Evolutionary conservation across 2,797 vertebrate species (phyloP).

Genomic region (Luscinia megarhynchos): DNA sequence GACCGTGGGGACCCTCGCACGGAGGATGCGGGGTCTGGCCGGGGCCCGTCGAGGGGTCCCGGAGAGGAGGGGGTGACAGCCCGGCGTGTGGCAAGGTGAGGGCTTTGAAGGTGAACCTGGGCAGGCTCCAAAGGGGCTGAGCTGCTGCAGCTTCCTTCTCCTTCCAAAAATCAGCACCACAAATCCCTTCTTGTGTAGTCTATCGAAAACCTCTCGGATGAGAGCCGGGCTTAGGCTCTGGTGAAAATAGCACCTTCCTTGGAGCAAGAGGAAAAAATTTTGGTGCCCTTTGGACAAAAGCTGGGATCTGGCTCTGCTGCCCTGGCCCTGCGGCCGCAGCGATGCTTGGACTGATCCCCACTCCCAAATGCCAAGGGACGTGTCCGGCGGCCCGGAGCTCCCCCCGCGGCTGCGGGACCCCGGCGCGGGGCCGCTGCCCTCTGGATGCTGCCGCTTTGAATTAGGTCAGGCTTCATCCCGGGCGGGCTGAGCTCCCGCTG

Average conservation of each 20-base stretch:
- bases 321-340: background rate
- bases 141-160: background rate
- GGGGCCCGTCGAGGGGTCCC: background rate
- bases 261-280: background rate
- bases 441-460: constrained; percentile 36
- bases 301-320: background rate
- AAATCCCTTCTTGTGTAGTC: background rate
- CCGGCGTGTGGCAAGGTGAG: background rate
- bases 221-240: background rate
- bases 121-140: background rate
- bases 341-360: background rate
- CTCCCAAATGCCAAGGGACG: background rate
- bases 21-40: background rate
- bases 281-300: rapidly evolving
- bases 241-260: background rate
- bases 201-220: background rate
- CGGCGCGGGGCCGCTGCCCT: background rate
- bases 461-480: constrained; percentile 60
- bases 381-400: background rate
- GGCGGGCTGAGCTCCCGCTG: background rate
- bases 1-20: background rate
- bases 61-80: background rate
- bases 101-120: constrained; percentile 50
- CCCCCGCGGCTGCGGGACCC: background rate
- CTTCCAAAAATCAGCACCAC: background rate